Percentiles rank a stretch among this genome's conserved stretches.
Evolutionary conservation across 2,113 vertebrate genomes (phyloP).

Genomic region (Pelecanus crispus): DNA sequence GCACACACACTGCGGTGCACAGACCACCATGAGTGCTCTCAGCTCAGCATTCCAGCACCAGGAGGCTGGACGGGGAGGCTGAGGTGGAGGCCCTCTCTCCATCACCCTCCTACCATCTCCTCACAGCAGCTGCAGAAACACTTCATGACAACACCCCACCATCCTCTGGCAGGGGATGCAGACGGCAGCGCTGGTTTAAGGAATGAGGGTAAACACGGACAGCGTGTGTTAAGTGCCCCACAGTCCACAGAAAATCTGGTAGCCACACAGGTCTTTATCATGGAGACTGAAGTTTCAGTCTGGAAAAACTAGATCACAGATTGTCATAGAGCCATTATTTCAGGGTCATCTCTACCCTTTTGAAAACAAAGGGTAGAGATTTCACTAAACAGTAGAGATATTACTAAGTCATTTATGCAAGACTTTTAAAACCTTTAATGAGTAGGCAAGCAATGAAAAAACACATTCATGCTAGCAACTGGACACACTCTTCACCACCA

Average conservation of each 20-base stretch:
- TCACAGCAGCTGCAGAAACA: neutral
- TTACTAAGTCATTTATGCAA: neutral
- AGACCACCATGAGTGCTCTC: accelerated
- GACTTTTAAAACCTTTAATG: neutral
- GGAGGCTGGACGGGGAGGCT: neutral
- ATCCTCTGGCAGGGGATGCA: neutral
- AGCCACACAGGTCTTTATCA: neutral
- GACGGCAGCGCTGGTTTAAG: neutral
- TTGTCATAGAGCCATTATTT: neutral
- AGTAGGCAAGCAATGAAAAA: neutral
- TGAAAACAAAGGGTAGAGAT: neutral
- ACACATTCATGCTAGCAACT: neutral
- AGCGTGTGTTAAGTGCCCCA: neutral
- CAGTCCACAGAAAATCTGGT: neutral
- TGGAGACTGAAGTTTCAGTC: neutral
- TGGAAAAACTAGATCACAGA: neutral
- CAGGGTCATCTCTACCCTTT: neutral
- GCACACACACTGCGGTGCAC: neutral
- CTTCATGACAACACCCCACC: neutral
- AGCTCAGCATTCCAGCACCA: neutral
- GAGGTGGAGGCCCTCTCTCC: neutral
- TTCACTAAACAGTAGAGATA: neutral
- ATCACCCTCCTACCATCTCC: neutral
- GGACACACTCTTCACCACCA: neutral
- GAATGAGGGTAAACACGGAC: neutral